These are phyloP conservation scores for Ascaphus truei DNA, from an alignment of 2,113 vertebrate species.

Conservation along the genomic window DNA sequence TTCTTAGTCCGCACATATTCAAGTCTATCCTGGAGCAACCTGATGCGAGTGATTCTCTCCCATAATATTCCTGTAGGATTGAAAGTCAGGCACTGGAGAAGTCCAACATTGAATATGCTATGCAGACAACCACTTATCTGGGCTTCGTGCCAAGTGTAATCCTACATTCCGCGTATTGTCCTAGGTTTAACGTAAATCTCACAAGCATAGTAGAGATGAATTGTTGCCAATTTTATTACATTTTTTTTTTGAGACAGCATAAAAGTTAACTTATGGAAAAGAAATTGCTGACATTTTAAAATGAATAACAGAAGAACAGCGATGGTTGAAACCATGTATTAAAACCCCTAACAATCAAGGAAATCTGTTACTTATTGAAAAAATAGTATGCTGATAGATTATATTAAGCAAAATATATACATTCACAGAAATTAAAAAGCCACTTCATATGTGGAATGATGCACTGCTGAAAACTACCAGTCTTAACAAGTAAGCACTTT, in stretches of 20 bases:
- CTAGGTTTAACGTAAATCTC: conserved; percentile 30
- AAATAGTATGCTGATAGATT: not conserved
- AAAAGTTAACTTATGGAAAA: conserved; percentile 39
- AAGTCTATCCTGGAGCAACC: conserved; percentile 26
- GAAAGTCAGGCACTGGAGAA: conserved; percentile 12
- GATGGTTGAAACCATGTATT: conserved; percentile 18
- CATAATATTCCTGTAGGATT: conserved; percentile 27
- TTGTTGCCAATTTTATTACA: conserved; percentile 34
- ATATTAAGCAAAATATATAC: not conserved
- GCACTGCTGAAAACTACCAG: not conserved
- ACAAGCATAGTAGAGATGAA: conserved; percentile 20
- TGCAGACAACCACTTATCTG: conserved; percentile 27
- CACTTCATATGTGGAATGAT: not conserved
- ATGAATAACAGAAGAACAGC: conserved; percentile 21
- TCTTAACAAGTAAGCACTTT: not conserved
- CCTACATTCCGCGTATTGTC: conserved; percentile 28
- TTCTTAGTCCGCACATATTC: conserved; percentile 1
- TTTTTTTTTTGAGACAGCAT: conserved; percentile 33
- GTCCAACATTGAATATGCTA: conserved; percentile 10
- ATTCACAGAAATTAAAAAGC: not conserved
- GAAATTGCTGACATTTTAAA: conserved; percentile 34
- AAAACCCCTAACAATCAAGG: not conserved
- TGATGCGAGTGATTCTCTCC: conserved; percentile 23
- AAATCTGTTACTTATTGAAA: conserved; percentile 14
- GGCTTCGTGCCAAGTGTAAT: conserved; percentile 23